These are phyloP conservation scores for Cyclophora punctaria DNA, from an alignment of 2,888 invertebrate genomes.

Conservation along the genomic window DNA sequence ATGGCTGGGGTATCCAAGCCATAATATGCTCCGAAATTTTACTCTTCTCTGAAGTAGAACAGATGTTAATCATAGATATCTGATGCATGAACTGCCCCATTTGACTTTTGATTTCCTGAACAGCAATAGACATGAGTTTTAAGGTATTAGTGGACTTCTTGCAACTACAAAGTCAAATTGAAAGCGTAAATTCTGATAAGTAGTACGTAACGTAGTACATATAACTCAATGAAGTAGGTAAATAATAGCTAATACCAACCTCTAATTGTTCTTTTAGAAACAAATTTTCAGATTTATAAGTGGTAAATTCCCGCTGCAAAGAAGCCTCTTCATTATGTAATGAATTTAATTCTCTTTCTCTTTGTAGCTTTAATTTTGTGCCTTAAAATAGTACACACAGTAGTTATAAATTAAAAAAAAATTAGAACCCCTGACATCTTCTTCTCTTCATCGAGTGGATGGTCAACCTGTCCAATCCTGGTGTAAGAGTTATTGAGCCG, in stretches of 20 bases:
- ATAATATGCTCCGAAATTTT: constrained; percentile 38
- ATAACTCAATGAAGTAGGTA: neutral
- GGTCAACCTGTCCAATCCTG: no score
- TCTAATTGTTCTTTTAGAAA: constrained; percentile 37
- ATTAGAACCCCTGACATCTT: no score
- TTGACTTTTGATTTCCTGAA: constrained; percentile 39
- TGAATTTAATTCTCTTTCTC: constrained; percentile 30
- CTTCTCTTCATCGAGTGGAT: no score
- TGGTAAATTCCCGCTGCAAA: constrained; percentile 35
- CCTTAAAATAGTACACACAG: constrained; percentile 22
- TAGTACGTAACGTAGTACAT: no score
- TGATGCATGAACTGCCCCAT: constrained; percentile 38
- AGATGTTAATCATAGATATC: constrained; percentile 46
- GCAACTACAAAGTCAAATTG: no score
- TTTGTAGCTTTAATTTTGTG: constrained; percentile 33
- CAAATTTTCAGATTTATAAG: constrained; percentile 35
- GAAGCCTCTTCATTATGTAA: constrained; percentile 37
- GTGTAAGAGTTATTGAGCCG: no score
- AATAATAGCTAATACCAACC: constrained; percentile 24
- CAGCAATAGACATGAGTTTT: constrained; percentile 1
- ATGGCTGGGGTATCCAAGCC: no score
- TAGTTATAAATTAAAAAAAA: no score
- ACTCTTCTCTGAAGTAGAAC: constrained; percentile 41
- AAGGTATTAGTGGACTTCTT: no score
- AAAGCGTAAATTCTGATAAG: no score